phyloP scores from a whole-genome alignment of 1,140 invertebrate genomes.

The Zaprionus nigranus region DNA sequence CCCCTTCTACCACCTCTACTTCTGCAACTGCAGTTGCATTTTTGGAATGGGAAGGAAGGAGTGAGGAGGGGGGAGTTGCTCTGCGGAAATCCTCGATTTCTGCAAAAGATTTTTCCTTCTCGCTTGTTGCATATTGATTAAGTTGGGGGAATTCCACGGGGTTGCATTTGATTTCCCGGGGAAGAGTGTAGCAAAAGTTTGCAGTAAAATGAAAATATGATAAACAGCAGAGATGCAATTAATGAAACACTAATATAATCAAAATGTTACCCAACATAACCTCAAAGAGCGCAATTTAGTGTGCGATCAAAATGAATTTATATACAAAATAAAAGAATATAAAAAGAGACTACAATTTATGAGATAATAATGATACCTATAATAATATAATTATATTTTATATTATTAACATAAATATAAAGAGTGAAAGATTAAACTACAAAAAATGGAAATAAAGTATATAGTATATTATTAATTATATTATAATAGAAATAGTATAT shows the following conservation, averaged over 20 bases:
- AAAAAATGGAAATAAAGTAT: no score
- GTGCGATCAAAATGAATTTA: no score
- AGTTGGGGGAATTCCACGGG: not conserved
- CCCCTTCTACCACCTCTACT: not conserved
- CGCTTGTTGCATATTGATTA: constrained; percentile 24
- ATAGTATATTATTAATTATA: no score
- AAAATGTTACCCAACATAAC: no score
- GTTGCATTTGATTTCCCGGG: not conserved
- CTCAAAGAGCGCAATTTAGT: no score
- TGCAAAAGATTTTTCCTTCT: not conserved
- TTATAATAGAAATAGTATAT: no score
- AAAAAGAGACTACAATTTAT: no score
- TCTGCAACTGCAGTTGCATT: constrained; percentile 46
- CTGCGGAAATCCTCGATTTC: constrained; percentile 1
- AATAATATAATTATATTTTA: no score
- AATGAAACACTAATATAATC: not conserved
- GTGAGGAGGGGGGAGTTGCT: not conserved
- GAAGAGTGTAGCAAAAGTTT: not conserved
- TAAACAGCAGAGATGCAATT: not conserved
- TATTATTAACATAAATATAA: no score
- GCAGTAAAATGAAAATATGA: not conserved
- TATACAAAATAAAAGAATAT: no score
- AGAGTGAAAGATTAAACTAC: no score
- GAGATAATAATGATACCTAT: no score
- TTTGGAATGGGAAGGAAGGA: not conserved